Percentiles rank a stretch among this genome's conserved stretches.
Evolutionary conservation across 2,113 vertebrate species (phyloP).

Genomic region (Seriola aureovittata): DNA sequence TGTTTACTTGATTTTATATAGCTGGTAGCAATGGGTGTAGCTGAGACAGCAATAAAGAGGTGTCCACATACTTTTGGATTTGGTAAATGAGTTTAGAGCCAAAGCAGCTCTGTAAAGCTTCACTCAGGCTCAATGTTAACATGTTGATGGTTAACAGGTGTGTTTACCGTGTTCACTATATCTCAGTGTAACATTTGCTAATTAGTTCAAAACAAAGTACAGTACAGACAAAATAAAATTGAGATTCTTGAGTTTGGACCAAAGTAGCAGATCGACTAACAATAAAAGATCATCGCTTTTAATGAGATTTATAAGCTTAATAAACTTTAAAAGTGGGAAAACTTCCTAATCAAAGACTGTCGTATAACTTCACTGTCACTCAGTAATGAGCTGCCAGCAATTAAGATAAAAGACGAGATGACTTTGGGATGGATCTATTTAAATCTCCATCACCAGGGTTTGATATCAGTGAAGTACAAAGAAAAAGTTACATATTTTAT

Average conservation of each 20-base stretch:
- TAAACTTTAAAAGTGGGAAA: background rate
- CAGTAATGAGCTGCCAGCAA: background rate
- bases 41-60: no score
- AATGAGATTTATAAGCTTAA: background rate
- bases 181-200: no score
- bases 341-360: background rate
- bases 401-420: conserved; percentile 1
- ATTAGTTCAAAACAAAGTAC: no score
- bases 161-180: no score
- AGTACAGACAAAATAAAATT: no score
- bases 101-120: no score
- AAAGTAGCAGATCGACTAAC: background rate
- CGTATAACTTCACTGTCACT: background rate
- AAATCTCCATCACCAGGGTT: background rate
- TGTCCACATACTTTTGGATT: no score
- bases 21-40: no score
- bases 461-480: background rate
- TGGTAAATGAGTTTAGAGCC: no score
- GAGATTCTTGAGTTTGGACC: background rate
- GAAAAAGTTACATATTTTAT: background rate
- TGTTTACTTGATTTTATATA: no score
- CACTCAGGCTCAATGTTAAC: no score
- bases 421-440: background rate
- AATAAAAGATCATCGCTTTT: background rate
- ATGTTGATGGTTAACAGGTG: no score